A percentile compares a stretch with the other conserved stretches of the same genome.
Conservation (phyloP, 2,888 invertebrate species). For the Lithodes maja region DNA sequence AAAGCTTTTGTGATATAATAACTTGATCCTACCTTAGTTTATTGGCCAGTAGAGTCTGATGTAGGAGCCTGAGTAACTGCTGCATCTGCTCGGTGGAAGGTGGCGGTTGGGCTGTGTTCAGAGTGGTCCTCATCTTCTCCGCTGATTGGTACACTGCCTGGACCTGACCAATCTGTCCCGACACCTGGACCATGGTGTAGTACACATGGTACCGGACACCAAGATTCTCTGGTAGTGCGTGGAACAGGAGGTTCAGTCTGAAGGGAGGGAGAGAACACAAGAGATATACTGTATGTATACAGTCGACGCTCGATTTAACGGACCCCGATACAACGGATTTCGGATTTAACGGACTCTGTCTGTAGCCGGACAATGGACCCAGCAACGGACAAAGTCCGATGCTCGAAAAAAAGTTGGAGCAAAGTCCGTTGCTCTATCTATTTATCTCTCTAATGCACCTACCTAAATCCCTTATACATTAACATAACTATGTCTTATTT, state of each 20-base stretch:
- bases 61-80: slow-evolving; percentile 89
- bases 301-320: no score
- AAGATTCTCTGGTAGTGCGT: slow-evolving; percentile 67
- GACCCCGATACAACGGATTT: no score
- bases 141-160: slow-evolving; percentile 88
- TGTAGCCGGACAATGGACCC: no score
- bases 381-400: no score
- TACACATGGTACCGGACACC: slow-evolving; percentile 86
- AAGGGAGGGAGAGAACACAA: neutral
- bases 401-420: no score
- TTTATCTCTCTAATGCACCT: no score
- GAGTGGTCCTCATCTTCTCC: slow-evolving; percentile 87
- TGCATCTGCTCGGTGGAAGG: slow-evolving; percentile 94
- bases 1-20: no score
- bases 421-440: no score
- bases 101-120: slow-evolving; percentile 81
- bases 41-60: slow-evolving; percentile 90
- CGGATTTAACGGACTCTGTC: no score
- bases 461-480: no score
- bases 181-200: slow-evolving; percentile 91
- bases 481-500: no score
- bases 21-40: slow-evolving; percentile 82
- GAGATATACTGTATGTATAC: neutral
- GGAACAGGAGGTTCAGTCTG: slow-evolving; percentile 69
- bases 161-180: slow-evolving; percentile 86